Evolutionary conservation across 2,888 invertebrate genomes (phyloP).

Genomic region (Ceraclea dissimilis): DNA sequence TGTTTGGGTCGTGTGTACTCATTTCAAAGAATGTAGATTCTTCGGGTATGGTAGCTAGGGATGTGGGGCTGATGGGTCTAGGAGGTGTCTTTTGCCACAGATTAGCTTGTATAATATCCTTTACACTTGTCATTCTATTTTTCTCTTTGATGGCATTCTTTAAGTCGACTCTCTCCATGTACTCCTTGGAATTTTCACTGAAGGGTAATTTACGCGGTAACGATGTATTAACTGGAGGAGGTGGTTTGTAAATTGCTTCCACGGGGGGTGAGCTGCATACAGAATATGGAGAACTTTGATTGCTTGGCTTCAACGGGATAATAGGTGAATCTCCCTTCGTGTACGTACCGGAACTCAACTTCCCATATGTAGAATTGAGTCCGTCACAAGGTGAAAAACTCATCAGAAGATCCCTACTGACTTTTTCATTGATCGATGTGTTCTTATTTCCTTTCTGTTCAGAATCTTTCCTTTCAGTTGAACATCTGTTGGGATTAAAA

Average conservation of each 20-base stretch:
- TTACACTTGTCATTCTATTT: constrained; percentile 28
- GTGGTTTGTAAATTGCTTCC: not conserved
- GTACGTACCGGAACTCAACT: constrained; percentile 45
- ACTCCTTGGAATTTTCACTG: constrained; percentile 14
- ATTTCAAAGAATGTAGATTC: constrained; percentile 40
- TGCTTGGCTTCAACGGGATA: constrained; percentile 20
- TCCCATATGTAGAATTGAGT: constrained; percentile 32
- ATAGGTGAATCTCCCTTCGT: constrained; percentile 44
- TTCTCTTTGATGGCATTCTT: constrained; percentile 31
- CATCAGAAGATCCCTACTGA: constrained; percentile 10
- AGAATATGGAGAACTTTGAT: constrained; percentile 24
- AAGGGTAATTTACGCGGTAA: constrained; percentile 14
- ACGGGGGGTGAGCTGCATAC: constrained; percentile 14
- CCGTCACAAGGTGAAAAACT: constrained; percentile 32
- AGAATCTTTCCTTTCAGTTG: constrained; percentile 40
- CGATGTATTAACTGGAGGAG: not conserved
- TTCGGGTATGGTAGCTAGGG: constrained; percentile 45
- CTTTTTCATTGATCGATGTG: not conserved
- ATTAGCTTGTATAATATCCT: constrained; percentile 33
- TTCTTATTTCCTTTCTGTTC: not conserved
- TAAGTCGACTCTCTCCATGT: constrained; percentile 18
- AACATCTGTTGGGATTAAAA: constrained; percentile 27
- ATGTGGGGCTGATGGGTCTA: constrained; percentile 36
- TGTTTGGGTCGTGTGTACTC: constrained; percentile 34
- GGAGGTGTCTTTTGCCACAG: constrained; percentile 41